These are phyloP conservation scores for Procavia capensis DNA, from an alignment of 2,113 vertebrate species.

Conservation along the genomic window DNA sequence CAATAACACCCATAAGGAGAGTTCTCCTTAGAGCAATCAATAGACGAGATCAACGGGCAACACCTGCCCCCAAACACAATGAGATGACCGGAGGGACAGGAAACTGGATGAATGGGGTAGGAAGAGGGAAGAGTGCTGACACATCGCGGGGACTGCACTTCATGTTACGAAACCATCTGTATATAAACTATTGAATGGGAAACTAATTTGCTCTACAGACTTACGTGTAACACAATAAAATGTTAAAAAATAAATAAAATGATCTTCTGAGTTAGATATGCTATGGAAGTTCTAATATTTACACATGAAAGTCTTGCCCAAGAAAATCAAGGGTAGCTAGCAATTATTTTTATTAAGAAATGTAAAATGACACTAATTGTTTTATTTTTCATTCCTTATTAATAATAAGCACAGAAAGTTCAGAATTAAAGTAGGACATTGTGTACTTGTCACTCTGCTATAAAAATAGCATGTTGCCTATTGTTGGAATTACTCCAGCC, in stretches of 20 bases:
- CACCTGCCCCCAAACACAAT: no score
- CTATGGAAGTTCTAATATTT: conserved; percentile 74
- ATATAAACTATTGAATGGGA: no score
- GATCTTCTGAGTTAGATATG: conserved; percentile 72
- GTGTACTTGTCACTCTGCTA: neutral
- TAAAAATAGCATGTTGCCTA: conserved; percentile 64
- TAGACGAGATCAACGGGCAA: no score
- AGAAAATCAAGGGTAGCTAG: conserved; percentile 54
- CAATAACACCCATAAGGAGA: no score
- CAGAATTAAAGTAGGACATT: conserved; percentile 30
- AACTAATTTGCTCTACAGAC: no score
- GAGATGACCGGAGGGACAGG: no score
- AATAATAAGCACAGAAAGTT: conserved; percentile 56
- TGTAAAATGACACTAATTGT: conserved; percentile 61
- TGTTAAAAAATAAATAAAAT: neutral
- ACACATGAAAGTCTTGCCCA: conserved; percentile 45
- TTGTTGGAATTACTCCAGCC: conserved; percentile 62
- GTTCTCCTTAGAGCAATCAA: no score
- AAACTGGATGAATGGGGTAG: no score
- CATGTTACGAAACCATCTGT: no score
- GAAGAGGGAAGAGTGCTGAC: no score
- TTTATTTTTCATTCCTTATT: conserved; percentile 74
- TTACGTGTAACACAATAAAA: no score
- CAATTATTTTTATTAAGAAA: conserved; percentile 57
- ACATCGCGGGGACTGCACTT: no score